phyloP scores from a whole-genome alignment of 2,888 invertebrate species.

The Tanypteryx hageni region DNA sequence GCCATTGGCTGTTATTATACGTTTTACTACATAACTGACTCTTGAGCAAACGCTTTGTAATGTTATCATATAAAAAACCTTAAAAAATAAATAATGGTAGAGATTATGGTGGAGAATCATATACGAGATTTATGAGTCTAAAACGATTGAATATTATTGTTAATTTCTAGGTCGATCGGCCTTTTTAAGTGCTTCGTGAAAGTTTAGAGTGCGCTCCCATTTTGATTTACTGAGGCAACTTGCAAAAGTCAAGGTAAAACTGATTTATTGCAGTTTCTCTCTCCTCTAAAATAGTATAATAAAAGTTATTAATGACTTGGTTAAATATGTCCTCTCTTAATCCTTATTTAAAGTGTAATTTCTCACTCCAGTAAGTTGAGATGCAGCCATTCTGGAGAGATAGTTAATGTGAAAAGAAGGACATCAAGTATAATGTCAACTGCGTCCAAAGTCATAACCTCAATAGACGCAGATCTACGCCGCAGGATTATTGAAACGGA shows the following conservation, averaged over 20 bases:
- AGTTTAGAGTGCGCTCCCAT: background rate
- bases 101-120: too few relatives aligned
- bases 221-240: background rate
- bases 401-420: background rate
- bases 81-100: too few relatives aligned
- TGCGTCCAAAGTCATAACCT: background rate
- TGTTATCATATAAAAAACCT: too few relatives aligned
- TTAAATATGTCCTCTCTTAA: background rate
- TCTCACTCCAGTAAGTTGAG: background rate
- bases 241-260: background rate
- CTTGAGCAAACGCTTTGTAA: too few relatives aligned
- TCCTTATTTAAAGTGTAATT: background rate
- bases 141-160: too few relatives aligned
- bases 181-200: too few relatives aligned
- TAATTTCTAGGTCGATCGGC: too few relatives aligned
- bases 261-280: background rate
- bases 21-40: too few relatives aligned
- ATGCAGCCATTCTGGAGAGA: background rate
- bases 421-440: background rate
- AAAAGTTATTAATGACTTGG: slow-evolving; percentile 16
- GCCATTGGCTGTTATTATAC: too few relatives aligned
- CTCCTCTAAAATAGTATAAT: background rate
- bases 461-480: background rate
- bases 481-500: background rate
- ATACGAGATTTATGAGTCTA: too few relatives aligned